Evolutionary conservation across 64 coral and sea anemone species (phyloP).

Genomic region (Cladopsammia gracilis): DNA sequence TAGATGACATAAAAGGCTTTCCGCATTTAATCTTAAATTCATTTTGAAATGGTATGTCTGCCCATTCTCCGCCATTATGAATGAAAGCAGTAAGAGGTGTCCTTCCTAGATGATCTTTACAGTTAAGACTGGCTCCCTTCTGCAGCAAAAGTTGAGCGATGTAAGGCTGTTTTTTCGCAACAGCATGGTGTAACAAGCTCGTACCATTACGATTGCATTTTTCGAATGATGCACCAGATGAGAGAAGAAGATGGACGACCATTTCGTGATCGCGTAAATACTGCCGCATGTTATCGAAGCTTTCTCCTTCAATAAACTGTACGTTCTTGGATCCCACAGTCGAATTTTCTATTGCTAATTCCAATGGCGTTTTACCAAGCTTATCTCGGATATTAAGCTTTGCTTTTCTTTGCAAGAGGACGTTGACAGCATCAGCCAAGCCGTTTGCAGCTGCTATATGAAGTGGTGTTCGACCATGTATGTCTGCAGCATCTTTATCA

Average conservation of each 20-base stretch:
- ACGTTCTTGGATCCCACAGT: background rate
- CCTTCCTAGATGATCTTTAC: conserved; percentile 1
- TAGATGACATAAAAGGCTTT: background rate
- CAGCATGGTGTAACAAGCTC: conserved; percentile 17
- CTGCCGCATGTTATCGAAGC: background rate
- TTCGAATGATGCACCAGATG: background rate
- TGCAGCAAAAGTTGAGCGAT: background rate
- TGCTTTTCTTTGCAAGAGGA: background rate
- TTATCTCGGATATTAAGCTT: background rate
- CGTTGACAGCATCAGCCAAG: background rate
- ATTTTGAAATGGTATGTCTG: background rate
- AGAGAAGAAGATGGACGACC: background rate
- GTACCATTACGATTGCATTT: background rate
- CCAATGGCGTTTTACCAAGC: background rate
- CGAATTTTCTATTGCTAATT: background rate
- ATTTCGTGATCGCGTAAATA: background rate
- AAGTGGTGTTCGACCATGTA: background rate
- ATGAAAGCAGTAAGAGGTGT: conserved; percentile 7
- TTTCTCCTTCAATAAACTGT: background rate
- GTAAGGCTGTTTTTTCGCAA: background rate
- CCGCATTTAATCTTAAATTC: conserved; percentile 19
- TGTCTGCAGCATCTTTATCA: background rate
- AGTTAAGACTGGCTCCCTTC: background rate
- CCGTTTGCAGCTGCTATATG: conserved; percentile 10
- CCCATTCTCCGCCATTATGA: background rate